Base-by-base conservation (phyloP, 2,888 invertebrate species). In the Cheilosia soror region DNA sequence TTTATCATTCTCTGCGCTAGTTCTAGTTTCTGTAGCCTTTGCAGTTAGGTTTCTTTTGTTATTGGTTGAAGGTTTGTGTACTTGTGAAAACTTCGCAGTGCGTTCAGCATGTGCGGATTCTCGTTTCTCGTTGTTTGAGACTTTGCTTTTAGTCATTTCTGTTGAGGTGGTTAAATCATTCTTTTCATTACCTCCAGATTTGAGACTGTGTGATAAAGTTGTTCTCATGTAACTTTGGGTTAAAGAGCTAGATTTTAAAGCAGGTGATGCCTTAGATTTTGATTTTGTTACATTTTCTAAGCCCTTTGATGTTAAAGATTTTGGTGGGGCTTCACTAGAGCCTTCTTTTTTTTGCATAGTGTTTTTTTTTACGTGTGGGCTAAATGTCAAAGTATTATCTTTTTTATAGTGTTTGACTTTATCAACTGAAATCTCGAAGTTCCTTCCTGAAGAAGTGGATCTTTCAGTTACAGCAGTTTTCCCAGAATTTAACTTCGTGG, bases 201-300 rank as follows among this genome's bases (percentile, higher is more conserved):
- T 94, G 89, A 94, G 92, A 88, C 93, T 93, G 86, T 94, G 91
- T 0, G 94, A 94, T 51, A 94, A 89, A 29, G 94, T 94, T 0
- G 94, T 94, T 86, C 93, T 93, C 94, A 94, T 94, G 87, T 94
- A 94, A 53, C 94, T 93, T 88, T 93, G 93, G 27, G 90, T 88
- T 68, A 90, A 63, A 42, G 57, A 33, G 15, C 25, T 87, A 73
- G 4, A 65, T 76, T 25, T 62, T 20, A 27, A 11, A 11, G 13
- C n/a, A n/a, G 31, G 0, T 9, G 42, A 13, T 33, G 15, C 13
- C 11, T 37, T 55, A 6, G 62, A 13, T 20, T 42, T 44, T 11
- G 47, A n/a, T 31, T 53, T 20, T 2, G 3, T 13, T 13, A 5
- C 0, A 29, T 27, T 49, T 58, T 20, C 20, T 33, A 20, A 25